Base-by-base conservation (phyloP, 2,797 vertebrate species). In the Anas bahamensis region DNA sequence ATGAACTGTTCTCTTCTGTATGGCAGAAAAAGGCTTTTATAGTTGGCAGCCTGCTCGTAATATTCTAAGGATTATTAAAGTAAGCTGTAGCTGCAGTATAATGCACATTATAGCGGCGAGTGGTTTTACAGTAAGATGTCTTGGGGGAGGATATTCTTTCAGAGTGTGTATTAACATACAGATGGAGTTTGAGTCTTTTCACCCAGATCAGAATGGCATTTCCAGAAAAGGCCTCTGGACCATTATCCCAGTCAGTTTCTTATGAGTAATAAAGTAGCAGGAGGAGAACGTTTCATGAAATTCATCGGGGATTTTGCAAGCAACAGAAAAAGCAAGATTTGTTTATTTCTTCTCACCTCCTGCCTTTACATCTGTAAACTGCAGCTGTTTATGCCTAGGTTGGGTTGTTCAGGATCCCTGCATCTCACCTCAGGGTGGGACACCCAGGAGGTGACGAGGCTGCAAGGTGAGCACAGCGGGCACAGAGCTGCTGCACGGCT, bases 101-200 rank as follows among this genome's bases (percentile, higher is more conserved):
- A 88, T 59, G 74, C 85, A 77, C 71, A 2, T 24, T 76, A 28
- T 59, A 92, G 76, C 44, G 60, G 89, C 0, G 1, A 13, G 4
- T 89, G 87, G 64, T 82, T 89, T 89, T 82, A 71, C 71, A 65
- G 68, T 89, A 88, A 74, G 86, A 42, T 42, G 85, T 83, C 90
- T 91, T 89, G 60, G 60, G 90, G 90, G 92, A 94, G 89, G 89
- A 82, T 91, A 55, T 91, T 74, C 79, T 88, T 95, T 82, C 85
- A n/a, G 55, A 87, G 35, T 28, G 31, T 60, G 13, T 66, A 31
- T 78, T 81, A 83, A 31, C 50, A 46, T 52, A 82, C 6, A 4
- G 93, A 82, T 83, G 71, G 74, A 88, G 41, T 50, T 82, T 0
- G 79, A 88, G 57, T 33, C 78, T 93, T 76, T 86, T 78, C 16